phyloP scores from a whole-genome alignment of 2,113 vertebrate species.

The Takifugu flavidus region DNA sequence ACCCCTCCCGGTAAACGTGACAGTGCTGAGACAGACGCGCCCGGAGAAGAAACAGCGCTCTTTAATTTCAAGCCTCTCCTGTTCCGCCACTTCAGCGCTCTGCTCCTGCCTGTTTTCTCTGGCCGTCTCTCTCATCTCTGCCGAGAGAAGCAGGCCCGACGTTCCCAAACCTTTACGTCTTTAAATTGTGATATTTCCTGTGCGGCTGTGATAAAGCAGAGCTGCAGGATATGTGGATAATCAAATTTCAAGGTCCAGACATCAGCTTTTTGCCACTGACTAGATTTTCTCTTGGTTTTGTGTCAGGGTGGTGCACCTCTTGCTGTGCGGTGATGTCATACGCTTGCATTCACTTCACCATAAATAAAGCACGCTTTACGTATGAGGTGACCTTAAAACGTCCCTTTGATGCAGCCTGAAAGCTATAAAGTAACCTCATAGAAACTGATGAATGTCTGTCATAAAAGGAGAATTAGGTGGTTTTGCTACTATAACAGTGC shows the following conservation, averaged over 20 bases:
- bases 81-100: constrained; percentile 42
- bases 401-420: too few species aligned
- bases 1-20: constrained; percentile 65
- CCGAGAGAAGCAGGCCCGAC: not conserved
- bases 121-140: constrained; percentile 1
- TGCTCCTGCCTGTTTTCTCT: not conserved
- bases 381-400: too few species aligned
- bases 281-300: not conserved
- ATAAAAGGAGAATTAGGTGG: too few species aligned
- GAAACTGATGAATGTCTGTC: too few species aligned
- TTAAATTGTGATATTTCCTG: not conserved
- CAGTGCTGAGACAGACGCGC: constrained; percentile 53
- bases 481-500: too few species aligned
- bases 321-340: too few species aligned
- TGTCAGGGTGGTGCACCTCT: not conserved
- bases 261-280: too few species aligned
- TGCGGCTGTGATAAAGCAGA: not conserved
- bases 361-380: too few species aligned
- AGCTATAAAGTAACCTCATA: too few species aligned
- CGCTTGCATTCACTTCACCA: too few species aligned
- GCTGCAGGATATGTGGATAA: not conserved
- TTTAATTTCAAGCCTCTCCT: constrained; percentile 63
- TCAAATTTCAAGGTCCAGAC: too few species aligned
- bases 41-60: constrained; percentile 64
- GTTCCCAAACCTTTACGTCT: not conserved